Evolutionary conservation across 2,888 invertebrate species (phyloP).

Genomic region (Mallateleia sp.): DNA sequence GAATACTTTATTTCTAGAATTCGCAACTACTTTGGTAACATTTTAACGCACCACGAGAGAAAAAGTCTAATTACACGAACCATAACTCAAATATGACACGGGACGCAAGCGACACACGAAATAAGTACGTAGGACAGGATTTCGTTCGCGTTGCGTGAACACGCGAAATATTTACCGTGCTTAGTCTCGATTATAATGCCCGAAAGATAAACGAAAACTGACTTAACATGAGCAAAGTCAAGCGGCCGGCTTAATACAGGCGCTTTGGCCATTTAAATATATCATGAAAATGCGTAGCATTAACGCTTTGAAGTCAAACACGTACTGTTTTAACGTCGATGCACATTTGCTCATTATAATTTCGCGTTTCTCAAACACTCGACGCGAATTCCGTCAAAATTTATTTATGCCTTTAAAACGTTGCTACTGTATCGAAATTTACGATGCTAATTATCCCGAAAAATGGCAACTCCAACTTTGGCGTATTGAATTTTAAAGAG

Average conservation of each 20-base stretch:
- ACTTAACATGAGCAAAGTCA: conserved; percentile 30
- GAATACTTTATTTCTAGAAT: too few relatives aligned
- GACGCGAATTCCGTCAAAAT: too few relatives aligned
- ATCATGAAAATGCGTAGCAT: conserved; percentile 12
- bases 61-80: background rate
- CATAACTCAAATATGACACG: conserved; percentile 13
- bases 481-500: too few relatives aligned
- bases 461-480: too few relatives aligned
- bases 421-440: too few relatives aligned
- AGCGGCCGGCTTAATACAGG: background rate
- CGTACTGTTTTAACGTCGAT: background rate
- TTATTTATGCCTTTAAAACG: too few relatives aligned
- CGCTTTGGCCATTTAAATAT: conserved; percentile 14
- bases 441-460: too few relatives aligned
- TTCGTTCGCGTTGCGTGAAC: conserved; percentile 5
- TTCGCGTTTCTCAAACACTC: too few relatives aligned
- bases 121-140: conserved; percentile 33
- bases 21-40: too few relatives aligned
- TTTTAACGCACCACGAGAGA: too few relatives aligned
- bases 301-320: conserved; percentile 4
- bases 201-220: conserved; percentile 52
- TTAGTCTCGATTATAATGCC: conserved; percentile 47
- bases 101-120: conserved; percentile 16
- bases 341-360: background rate
- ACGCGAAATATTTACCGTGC: conserved; percentile 19